Conservation (phyloP, 2,113 vertebrate species). For the Cebus imitator region DNA sequence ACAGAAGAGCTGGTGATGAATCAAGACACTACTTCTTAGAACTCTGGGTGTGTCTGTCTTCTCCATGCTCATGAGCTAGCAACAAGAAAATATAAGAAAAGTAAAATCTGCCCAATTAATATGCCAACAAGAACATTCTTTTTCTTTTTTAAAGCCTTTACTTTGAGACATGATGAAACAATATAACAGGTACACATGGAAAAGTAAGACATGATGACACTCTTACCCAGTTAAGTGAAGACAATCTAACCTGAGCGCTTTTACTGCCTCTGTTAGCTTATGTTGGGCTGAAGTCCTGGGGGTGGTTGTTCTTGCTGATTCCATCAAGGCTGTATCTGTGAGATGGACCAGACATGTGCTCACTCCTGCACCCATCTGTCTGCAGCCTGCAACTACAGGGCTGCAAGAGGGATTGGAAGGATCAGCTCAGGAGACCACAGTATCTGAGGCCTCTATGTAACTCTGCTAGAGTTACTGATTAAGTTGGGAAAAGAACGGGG, state of each 20-base stretch:
- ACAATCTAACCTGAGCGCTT: neutral
- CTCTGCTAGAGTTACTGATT: neutral
- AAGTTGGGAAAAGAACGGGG: neutral
- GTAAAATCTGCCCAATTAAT: neutral
- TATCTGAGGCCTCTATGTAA: neutral
- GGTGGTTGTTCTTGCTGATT: neutral
- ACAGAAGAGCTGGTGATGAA: neutral
- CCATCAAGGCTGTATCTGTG: neutral
- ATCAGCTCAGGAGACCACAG: neutral
- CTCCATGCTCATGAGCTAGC: neutral
- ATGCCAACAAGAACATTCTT: neutral
- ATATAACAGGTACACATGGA: neutral
- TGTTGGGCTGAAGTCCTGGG: neutral
- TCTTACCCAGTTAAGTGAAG: neutral
- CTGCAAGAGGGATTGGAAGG: neutral
- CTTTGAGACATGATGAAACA: neutral
- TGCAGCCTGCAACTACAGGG: neutral
- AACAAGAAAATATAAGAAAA: neutral
- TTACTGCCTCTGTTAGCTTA: neutral
- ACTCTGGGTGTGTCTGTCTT: neutral
- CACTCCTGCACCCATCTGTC: neutral
- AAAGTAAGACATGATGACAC: neutral
- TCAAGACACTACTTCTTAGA: neutral
- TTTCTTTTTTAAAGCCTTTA: neutral
- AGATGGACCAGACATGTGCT: accelerated